Conservation (phyloP, 2,888 invertebrate genomes). For the Acanthosepion lycidas region DNA sequence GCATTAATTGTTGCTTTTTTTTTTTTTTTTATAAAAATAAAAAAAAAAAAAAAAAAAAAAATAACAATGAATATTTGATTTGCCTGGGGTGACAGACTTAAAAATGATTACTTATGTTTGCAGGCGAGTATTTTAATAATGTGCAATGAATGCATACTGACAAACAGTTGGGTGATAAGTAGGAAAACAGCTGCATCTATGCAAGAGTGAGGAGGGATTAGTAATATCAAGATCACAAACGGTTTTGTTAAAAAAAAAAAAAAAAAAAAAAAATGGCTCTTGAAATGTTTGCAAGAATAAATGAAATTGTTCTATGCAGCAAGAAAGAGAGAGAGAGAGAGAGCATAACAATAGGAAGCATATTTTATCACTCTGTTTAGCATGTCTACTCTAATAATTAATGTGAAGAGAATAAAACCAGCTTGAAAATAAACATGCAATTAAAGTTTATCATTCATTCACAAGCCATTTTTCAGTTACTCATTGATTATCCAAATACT, state of each 20-base stretch:
- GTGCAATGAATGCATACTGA: slow-evolving; percentile 33
- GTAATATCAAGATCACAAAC: slow-evolving; percentile 20
- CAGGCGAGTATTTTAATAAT: background rate
- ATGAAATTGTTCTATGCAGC: background rate
- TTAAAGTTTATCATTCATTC: background rate
- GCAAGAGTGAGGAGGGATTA: slow-evolving; percentile 8
- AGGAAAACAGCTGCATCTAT: slow-evolving; percentile 20
- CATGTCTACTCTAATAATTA: background rate
- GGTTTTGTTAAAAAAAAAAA: background rate
- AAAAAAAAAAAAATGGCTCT: slow-evolving; percentile 6
- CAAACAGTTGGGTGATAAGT: background rate
- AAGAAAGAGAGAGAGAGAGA: background rate
- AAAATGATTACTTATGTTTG: background rate
- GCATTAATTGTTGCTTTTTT: background rate
- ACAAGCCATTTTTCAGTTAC: background rate
- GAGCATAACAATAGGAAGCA: slow-evolving; percentile 33
- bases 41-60: background rate
- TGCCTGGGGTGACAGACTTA: background rate
- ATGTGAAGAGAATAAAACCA: slow-evolving; percentile 17
- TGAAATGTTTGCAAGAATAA: background rate
- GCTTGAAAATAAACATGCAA: background rate
- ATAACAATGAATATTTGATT: background rate
- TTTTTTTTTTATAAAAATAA: background rate
- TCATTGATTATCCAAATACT: background rate
- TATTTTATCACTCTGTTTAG: slow-evolving; percentile 21